Conservation (phyloP, 1,140 invertebrate genomes). For the Pseudoatta argentina region DNA sequence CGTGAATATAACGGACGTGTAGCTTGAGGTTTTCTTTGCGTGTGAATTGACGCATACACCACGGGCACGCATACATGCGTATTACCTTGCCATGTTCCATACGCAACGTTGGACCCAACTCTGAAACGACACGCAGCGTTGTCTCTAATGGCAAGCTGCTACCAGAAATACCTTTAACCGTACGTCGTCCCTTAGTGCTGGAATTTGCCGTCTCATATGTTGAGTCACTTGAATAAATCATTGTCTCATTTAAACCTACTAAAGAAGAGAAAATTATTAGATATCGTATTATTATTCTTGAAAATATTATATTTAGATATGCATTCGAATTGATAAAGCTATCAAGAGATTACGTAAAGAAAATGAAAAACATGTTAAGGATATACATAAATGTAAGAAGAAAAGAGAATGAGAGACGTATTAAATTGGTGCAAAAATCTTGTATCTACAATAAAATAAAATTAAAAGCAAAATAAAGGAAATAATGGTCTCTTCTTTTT, state of each 20-base stretch:
- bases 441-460: neutral
- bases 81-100: constrained; percentile 84
- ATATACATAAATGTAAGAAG: neutral
- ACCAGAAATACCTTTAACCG: constrained; percentile 81
- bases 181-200: constrained; percentile 77
- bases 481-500: no score
- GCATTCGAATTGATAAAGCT: neutral
- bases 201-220: constrained; percentile 66
- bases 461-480: neutral
- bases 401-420: neutral
- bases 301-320: constrained; percentile 11
- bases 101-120: constrained; percentile 82
- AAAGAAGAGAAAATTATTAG: neutral
- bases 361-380: neutral
- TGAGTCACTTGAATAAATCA: constrained; percentile 51
- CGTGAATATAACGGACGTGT: constrained; percentile 85
- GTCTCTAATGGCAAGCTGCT: constrained; percentile 83
- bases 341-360: neutral
- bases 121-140: constrained; percentile 83
- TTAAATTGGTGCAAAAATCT: neutral
- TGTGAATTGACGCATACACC: constrained; percentile 85
- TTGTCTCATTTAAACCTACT: constrained; percentile 62
- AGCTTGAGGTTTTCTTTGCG: constrained; percentile 85
- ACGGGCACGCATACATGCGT: constrained; percentile 85
- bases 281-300: no score